phyloP scores from a whole-genome alignment of 2,797 vertebrate species.

The Poeciliopsis presidionis region DNA sequence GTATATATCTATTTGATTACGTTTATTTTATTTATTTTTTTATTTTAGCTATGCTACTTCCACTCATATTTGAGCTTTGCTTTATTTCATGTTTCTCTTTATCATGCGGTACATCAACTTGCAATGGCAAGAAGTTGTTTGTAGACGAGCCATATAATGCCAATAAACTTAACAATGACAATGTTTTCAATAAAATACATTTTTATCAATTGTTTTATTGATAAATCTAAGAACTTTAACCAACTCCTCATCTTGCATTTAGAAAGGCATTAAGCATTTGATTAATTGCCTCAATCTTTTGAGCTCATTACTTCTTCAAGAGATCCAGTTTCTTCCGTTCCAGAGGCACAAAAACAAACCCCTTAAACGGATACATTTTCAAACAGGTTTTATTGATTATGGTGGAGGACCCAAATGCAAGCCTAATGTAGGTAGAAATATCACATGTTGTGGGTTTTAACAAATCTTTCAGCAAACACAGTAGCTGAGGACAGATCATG shows the following conservation, averaged over 20 bases:
- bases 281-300: not conserved
- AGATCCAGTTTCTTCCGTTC: not conserved
- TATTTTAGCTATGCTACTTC: not conserved
- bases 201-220: not conserved
- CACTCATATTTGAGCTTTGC: not conserved
- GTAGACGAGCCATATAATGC: not conserved
- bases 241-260: not conserved
- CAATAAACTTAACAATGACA: not conserved
- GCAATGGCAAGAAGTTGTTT: not conserved
- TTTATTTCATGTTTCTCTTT: not conserved
- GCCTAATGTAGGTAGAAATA: not conserved
- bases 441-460: not conserved
- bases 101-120: not conserved
- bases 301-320: not conserved
- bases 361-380: not conserved
- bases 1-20: not conserved
- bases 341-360: not conserved
- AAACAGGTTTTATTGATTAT: not conserved
- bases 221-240: not conserved
- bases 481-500: not conserved
- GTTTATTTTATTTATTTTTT: not conserved
- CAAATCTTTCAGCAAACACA: not conserved
- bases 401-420: not conserved
- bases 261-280: not conserved
- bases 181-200: not conserved